Base-by-base conservation (phyloP, 1,140 invertebrate species). In the Tachypleus tridentatus region DNA sequence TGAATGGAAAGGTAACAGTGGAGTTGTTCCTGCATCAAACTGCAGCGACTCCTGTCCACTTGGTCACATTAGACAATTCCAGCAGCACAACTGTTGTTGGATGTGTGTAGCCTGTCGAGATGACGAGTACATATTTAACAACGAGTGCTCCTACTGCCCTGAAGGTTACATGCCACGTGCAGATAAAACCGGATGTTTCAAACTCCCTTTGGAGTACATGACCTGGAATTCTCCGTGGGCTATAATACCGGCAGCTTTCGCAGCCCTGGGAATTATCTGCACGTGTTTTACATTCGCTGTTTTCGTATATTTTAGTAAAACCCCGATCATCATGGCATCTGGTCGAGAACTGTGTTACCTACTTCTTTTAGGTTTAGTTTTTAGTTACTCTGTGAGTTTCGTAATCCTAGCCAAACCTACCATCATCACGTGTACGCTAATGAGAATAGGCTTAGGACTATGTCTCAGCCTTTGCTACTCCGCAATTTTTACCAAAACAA, bases 281-380 rank as follows among this genome's bases (percentile, higher is more conserved):
- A 90, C 87, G 3, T 68, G 84, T 4, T 84, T 85, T 73, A 83
- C 85, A 3, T 76, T 79, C 3, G 72, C 77, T 6, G 81, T 87
- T 3, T 87, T 88, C 73, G 75, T 87, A 11, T 77, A 81, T 68
- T 84, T 77, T 69, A 84, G 88, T 62, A 81, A 86, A 67, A 93
- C 90, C 0, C 88, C 89, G 4, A 81, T 93, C 10, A 86, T 92
- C 3, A 85, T 88, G 74, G 89, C 90, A 2, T 88, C 88, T 0
- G 87, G 88, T 3, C 75, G 90, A 61, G 90, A 93, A 72, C 77
- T 93, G 0, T 90, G 87, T 72, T 88, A 89, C 73, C 85, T 87
- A 57, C 83, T 90, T 57, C 76, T 90, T 4, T 71, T 76, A 29
- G 85, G 84, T 52, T 82, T 86, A 64, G 72, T 82, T 7, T 74